Evolutionary conservation across 2,888 invertebrate species (phyloP).

Genomic region (Archaeoteleia sp.): DNA sequence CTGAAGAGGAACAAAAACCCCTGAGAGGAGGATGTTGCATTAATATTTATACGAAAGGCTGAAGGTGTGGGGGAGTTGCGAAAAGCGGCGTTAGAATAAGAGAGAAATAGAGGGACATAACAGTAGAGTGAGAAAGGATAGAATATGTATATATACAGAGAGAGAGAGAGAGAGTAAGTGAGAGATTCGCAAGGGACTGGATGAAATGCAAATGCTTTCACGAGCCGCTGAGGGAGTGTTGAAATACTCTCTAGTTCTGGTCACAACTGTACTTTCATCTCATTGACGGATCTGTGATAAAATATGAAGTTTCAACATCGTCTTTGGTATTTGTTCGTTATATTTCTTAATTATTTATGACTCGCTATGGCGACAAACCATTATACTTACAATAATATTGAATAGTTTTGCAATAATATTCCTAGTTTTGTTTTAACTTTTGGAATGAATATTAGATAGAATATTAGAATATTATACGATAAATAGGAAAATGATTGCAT

Average conservation of each 20-base stretch:
- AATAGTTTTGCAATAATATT: too few species aligned
- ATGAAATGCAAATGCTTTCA: conserved; percentile 76
- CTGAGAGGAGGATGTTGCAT: conserved; percentile 74
- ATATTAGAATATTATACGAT: too few species aligned
- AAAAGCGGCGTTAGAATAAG: conserved; percentile 55
- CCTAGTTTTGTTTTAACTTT: too few species aligned
- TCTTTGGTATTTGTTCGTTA: too few species aligned
- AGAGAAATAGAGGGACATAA: conserved; percentile 39
- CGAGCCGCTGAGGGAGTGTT: conserved; percentile 74
- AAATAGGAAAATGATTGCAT: too few species aligned
- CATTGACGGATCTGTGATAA: conserved; percentile 69
- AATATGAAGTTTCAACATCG: conserved; percentile 31
- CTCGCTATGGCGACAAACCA: too few species aligned
- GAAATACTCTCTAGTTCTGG: conserved; percentile 66
- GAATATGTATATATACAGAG: too few species aligned
- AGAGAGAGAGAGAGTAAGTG: conserved; percentile 34
- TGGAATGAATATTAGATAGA: too few species aligned
- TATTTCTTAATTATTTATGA: too few species aligned
- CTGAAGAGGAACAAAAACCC: conserved; percentile 72
- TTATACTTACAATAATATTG: too few species aligned
- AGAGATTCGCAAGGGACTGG: conserved; percentile 59
- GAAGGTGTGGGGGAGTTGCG: conserved; percentile 63
- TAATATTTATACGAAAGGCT: conserved; percentile 75
- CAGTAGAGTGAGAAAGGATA: conserved; percentile 47
- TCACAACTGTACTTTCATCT: conserved; percentile 70